phyloP scores from a whole-genome alignment of 2,113 vertebrate genomes.

The Sardina pilchardus region DNA sequence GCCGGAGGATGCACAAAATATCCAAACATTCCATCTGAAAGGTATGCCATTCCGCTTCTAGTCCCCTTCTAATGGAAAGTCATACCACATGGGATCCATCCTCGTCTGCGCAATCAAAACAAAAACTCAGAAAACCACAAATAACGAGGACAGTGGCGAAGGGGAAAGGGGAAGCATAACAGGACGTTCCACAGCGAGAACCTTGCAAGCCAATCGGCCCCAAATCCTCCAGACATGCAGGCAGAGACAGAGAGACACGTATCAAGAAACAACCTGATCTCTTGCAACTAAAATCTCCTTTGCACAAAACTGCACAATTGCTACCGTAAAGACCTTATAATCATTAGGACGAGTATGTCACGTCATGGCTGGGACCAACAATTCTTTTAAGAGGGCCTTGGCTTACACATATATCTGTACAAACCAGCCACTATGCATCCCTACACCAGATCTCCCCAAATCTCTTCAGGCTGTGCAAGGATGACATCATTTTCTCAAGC shows the following conservation, averaged over 20 bases:
- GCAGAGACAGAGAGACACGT: not conserved
- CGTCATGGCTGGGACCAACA: not conserved
- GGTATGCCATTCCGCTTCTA: not conserved
- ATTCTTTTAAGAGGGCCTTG: too few relatives aligned
- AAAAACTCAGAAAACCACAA: not conserved
- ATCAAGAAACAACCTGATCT: not conserved
- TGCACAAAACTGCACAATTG: not conserved
- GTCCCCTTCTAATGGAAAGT: not conserved
- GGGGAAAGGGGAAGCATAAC: not conserved
- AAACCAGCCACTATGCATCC: not conserved
- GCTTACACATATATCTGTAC: too few relatives aligned
- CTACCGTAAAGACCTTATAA: not conserved
- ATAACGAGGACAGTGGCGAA: not conserved
- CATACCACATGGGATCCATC: not conserved
- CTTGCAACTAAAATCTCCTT: not conserved
- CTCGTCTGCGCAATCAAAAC: not conserved
- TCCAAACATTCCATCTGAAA: not conserved
- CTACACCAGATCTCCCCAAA: not conserved
- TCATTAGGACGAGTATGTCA: not conserved
- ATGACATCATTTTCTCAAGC: not conserved
- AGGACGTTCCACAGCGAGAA: not conserved
- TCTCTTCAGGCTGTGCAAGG: not conserved
- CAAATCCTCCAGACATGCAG: not conserved
- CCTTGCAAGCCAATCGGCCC: not conserved
- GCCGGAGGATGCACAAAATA: not conserved